Conservation (phyloP, 2,113 vertebrate species). For the Eptatretus burgeri region DNA sequence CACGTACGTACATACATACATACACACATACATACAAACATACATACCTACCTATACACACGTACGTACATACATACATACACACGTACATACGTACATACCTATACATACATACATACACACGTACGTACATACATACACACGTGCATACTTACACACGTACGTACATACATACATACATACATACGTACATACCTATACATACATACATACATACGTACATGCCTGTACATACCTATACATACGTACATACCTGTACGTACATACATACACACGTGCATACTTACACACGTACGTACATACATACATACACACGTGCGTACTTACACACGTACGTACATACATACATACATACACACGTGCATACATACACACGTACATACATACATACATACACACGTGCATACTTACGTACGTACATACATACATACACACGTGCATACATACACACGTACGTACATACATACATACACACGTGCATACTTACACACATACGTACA, state of each 20-base stretch:
- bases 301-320: no score
- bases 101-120: no score
- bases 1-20: no score
- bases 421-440: not conserved
- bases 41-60: no score
- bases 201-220: not conserved
- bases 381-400: not conserved
- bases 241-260: not conserved
- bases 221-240: not conserved
- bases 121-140: no score
- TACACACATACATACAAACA: no score
- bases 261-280: not conserved
- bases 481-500: not conserved
- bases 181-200: slow-evolving; percentile 4
- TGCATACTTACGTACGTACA: no score
- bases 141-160: no score
- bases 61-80: no score
- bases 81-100: no score
- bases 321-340: no score
- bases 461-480: not conserved
- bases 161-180: slow-evolving; percentile 5
- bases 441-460: no score
- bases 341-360: not conserved
- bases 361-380: not conserved
- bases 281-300: not conserved